phyloP scores from a whole-genome alignment of 2,113 vertebrate genomes.

The Amphiprion ocellaris region DNA sequence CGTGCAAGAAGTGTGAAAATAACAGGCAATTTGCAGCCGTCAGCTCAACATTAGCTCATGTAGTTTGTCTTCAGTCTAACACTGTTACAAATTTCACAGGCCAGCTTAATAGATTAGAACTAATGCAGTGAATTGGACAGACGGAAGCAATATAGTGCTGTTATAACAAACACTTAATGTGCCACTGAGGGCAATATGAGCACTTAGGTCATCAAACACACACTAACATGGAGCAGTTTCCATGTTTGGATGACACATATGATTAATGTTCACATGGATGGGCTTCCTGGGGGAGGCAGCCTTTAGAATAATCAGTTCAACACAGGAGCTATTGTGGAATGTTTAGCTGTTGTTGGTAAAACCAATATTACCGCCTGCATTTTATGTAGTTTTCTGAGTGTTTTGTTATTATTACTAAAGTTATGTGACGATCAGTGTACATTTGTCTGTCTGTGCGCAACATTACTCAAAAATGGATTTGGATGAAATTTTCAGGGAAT shows the following conservation, averaged over 20 bases:
- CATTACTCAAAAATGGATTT: too few relatives aligned
- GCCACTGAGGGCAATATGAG: background rate
- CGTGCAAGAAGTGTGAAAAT: background rate
- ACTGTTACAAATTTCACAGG: slow-evolving; percentile 11
- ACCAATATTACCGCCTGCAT: too few relatives aligned
- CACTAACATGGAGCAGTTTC: background rate
- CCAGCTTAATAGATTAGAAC: slow-evolving; percentile 22
- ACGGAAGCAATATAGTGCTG: slow-evolving; percentile 1
- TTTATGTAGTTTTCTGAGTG: too few relatives aligned
- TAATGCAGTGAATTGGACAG: slow-evolving; percentile 15
- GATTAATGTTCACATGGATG: slow-evolving; percentile 32
- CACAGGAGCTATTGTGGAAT: background rate
- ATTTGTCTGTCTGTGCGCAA: too few relatives aligned
- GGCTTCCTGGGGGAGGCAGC: background rate
- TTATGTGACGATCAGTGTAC: too few relatives aligned
- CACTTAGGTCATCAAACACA: slow-evolving; percentile 8
- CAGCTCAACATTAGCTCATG: background rate
- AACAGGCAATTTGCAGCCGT: background rate
- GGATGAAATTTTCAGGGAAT: too few relatives aligned
- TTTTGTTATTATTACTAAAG: too few relatives aligned
- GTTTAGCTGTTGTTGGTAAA: too few relatives aligned
- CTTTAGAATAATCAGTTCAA: background rate
- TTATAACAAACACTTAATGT: slow-evolving; percentile 19
- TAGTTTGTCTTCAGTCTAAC: background rate
- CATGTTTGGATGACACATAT: slow-evolving; percentile 39